Percentiles rank a stretch among this genome's conserved stretches.
phyloP scores from a whole-genome alignment of 1,140 invertebrate genomes.

The Episyrphus balteatus region DNA sequence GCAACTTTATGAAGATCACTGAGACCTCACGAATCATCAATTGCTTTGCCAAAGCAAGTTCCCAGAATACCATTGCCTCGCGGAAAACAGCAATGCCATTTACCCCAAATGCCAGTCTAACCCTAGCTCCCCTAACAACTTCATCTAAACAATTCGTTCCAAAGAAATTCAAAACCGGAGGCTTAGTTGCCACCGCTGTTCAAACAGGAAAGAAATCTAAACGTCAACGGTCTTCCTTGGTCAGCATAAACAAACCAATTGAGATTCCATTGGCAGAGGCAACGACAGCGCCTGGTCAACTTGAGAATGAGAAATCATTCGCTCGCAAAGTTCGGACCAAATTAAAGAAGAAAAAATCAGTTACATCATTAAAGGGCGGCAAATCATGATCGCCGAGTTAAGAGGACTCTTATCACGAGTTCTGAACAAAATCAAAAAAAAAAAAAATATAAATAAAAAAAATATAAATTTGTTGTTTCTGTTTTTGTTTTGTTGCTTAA shows the following conservation, averaged over 20 bases:
- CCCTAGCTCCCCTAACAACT: slow-evolving; percentile 12
- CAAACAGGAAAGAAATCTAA: slow-evolving; percentile 10
- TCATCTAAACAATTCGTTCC: slow-evolving; percentile 38
- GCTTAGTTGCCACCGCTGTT: slow-evolving; percentile 45
- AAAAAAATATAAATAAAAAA: neutral
- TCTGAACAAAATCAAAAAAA: neutral
- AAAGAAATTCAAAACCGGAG: slow-evolving; percentile 45
- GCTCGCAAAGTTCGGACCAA: slow-evolving; percentile 32
- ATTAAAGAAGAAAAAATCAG: slow-evolving; percentile 30
- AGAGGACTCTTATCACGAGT: neutral
- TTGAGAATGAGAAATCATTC: slow-evolving; percentile 6
- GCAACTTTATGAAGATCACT: slow-evolving; percentile 23
- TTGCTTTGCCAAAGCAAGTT: slow-evolving; percentile 12
- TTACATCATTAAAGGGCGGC: slow-evolving; percentile 1
- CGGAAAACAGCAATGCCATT: slow-evolving; percentile 4
- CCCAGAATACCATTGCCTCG: slow-evolving; percentile 3
- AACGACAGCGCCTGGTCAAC: slow-evolving; percentile 7
- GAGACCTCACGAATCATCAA: slow-evolving; percentile 27
- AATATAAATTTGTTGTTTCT: neutral
- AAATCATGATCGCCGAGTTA: slow-evolving; percentile 8
- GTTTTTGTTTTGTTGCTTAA: too few species aligned
- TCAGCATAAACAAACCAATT: neutral
- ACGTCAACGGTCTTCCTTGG: slow-evolving; percentile 1
- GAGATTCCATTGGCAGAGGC: neutral
- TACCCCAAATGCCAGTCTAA: neutral